phyloP scores from a whole-genome alignment of 2,888 invertebrate species.

The Cenopis cana region DNA sequence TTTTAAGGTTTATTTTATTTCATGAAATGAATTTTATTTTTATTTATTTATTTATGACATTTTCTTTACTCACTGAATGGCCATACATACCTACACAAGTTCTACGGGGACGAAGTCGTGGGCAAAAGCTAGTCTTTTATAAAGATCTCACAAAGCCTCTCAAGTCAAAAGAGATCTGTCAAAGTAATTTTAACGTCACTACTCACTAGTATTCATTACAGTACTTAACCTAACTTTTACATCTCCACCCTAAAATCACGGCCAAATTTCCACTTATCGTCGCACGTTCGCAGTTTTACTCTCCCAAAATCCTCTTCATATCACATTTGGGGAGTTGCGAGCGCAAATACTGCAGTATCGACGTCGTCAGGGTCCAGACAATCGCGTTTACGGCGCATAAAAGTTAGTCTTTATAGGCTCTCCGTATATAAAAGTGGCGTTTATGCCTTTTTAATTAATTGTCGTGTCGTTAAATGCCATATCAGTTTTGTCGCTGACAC shows the following conservation, averaged over 20 bases:
- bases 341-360: slow-evolving; percentile 63
- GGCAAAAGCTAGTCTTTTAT: no score
- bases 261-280: slow-evolving; percentile 34
- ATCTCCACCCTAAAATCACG: slow-evolving; percentile 35
- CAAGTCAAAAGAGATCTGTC: neutral
- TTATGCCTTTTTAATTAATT: slow-evolving; percentile 85
- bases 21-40: no score
- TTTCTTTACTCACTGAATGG: no score
- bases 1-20: no score
- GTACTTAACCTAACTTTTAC: slow-evolving; percentile 14
- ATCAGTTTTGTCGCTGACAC: slow-evolving; percentile 79
- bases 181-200: slow-evolving; percentile 2
- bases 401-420: slow-evolving; percentile 85
- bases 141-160: neutral
- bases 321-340: slow-evolving; percentile 57
- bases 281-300: slow-evolving; percentile 58
- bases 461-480: slow-evolving; percentile 80
- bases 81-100: no score
- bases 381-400: slow-evolving; percentile 85
- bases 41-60: no score
- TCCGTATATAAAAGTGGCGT: slow-evolving; percentile 83
- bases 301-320: slow-evolving; percentile 58
- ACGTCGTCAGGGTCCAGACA: slow-evolving; percentile 78
- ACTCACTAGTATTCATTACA: slow-evolving; percentile 26
- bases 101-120: no score